Conservation (phyloP, 1,140 invertebrate genomes). For the Euura saliciscinereae region DNA sequence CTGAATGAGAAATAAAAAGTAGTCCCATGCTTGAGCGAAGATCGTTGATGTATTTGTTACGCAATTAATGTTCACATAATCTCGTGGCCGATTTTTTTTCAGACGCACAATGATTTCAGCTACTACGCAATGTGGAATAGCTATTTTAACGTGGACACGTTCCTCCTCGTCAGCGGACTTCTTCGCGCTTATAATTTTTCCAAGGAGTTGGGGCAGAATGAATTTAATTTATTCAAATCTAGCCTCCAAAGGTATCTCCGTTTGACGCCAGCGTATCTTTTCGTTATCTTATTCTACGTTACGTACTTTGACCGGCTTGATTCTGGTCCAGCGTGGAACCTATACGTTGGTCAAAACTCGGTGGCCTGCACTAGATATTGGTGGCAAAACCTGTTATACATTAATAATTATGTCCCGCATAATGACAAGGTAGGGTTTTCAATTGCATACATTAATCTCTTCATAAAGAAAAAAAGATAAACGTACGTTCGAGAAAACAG, state of each 20-base stretch:
- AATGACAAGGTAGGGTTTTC: constrained; percentile 11
- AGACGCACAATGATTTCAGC: constrained; percentile 11
- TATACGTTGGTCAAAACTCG: constrained; percentile 12
- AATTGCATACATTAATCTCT: not conserved
- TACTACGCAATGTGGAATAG: constrained; percentile 38
- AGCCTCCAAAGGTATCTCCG: constrained; percentile 35
- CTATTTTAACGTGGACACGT: constrained; percentile 55
- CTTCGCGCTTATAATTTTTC: constrained; percentile 21
- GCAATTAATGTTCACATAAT: no score
- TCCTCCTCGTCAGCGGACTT: constrained; percentile 44
- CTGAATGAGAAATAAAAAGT: no score
- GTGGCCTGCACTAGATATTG: constrained; percentile 39
- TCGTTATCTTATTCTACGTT: constrained; percentile 43
- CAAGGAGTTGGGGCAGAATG: constrained; percentile 11
- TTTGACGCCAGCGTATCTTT: constrained; percentile 50
- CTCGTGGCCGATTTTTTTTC: not conserved
- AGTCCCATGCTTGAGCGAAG: no score
- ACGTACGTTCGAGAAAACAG: not conserved
- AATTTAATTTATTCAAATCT: constrained; percentile 14
- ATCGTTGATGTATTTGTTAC: no score
- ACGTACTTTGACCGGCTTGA: constrained; percentile 45
- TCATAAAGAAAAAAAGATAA: constrained; percentile 13
- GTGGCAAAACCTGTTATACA: constrained; percentile 43
- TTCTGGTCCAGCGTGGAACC: constrained; percentile 47
- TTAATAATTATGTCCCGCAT: constrained; percentile 27